A percentile compares a stretch with the other conserved stretches of the same genome.
Conservation (phyloP, 2,888 invertebrate genomes). For the Leptothorax acervorum region DNA sequence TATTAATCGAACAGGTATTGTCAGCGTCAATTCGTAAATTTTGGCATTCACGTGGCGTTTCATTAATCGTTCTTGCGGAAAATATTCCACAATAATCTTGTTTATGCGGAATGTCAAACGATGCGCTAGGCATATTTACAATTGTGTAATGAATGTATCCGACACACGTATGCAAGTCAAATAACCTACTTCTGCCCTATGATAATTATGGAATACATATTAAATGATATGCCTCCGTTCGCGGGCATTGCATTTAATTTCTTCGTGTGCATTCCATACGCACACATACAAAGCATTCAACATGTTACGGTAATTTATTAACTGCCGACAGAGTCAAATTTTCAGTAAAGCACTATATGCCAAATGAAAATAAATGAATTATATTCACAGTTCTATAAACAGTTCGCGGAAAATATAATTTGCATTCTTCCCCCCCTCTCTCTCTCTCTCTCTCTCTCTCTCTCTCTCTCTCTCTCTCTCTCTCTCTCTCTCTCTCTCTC, state of each 20-base stretch:
- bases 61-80: slow-evolving; percentile 36
- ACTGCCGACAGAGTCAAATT: slow-evolving; percentile 44
- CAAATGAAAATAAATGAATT: slow-evolving; percentile 49
- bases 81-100: slow-evolving; percentile 48
- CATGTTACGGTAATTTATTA: slow-evolving; percentile 46
- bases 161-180: slow-evolving; percentile 35
- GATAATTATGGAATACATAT: slow-evolving; percentile 55
- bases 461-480: too few relatives aligned
- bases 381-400: slow-evolving; percentile 21
- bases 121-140: slow-evolving; percentile 43
- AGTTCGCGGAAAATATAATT: slow-evolving; percentile 56
- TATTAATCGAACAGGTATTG: slow-evolving; percentile 28
- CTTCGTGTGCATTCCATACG: slow-evolving; percentile 11
- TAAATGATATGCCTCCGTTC: slow-evolving; percentile 26
- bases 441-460: background rate
- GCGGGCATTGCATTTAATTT: slow-evolving; percentile 28
- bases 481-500: background rate
- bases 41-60: slow-evolving; percentile 28
- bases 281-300: slow-evolving; percentile 4
- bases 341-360: slow-evolving; percentile 24
- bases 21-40: slow-evolving; percentile 37
- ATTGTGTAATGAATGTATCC: slow-evolving; percentile 33
- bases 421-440: background rate
- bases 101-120: slow-evolving; percentile 49
- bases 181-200: slow-evolving; percentile 44